Evolutionary conservation across 2,113 vertebrate genomes (phyloP).

Genomic region (Taurulus bubalis): DNA sequence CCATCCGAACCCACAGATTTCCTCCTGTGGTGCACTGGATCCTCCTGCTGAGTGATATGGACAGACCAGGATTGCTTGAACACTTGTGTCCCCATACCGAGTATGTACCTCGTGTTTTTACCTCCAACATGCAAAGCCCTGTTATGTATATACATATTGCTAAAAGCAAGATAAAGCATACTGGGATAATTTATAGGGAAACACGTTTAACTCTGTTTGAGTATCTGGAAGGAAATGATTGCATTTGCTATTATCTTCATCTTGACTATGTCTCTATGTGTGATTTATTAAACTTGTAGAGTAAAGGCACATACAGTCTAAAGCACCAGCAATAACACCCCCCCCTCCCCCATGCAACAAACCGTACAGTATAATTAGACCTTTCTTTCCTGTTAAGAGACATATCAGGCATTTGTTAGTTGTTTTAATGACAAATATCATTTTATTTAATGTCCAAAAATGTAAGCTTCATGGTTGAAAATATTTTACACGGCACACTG

Average conservation of each 20-base stretch:
- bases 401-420: background rate
- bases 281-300: too few species aligned
- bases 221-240: background rate
- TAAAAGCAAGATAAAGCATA: background rate
- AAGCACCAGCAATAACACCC: background rate
- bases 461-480: background rate
- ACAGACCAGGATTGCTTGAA: constrained; percentile 38
- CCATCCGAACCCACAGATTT: constrained; percentile 33
- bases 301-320: background rate
- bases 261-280: background rate
- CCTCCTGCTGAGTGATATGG: constrained; percentile 76
- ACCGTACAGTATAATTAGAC: background rate
- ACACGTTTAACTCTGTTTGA: background rate
- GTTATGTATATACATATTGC: background rate
- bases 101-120: constrained; percentile 32
- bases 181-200: background rate
- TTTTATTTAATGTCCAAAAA: background rate
- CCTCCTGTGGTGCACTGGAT: constrained; percentile 80
- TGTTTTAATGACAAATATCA: background rate
- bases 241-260: background rate
- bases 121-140: constrained; percentile 15
- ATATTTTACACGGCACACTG: background rate
- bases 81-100: constrained; percentile 46
- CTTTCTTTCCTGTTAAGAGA: background rate
- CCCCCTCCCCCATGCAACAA: background rate